Evolutionary conservation across 2,797 vertebrate genomes (phyloP).

Genomic region (Podarcis siculus): DNA sequence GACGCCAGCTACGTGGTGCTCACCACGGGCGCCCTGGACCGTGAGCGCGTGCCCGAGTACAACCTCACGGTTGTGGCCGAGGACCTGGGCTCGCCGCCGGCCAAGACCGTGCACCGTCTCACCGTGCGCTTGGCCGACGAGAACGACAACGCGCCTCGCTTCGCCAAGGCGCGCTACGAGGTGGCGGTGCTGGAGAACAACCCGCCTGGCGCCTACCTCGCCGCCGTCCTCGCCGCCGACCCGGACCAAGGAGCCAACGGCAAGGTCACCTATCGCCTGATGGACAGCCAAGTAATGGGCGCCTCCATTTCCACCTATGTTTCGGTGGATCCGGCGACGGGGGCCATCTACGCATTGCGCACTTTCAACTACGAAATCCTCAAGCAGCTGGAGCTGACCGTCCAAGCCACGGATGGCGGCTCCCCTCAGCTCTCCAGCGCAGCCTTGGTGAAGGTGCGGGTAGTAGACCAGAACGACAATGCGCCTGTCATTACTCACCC

Average conservation of each 20-base stretch:
- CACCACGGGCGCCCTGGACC: conserved; percentile 84
- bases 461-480: conserved; percentile 96
- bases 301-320: conserved; percentile 91
- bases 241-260: conserved; percentile 89
- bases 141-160: conserved; percentile 92
- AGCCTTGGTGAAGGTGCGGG: conserved; percentile 86
- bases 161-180: conserved; percentile 84
- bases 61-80: conserved; percentile 93
- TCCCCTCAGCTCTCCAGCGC: conserved; percentile 91
- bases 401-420: conserved; percentile 91
- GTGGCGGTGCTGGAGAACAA: conserved; percentile 91
- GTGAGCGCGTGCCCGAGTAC: conserved; percentile 89
- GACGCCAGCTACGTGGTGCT: conserved; percentile 94
- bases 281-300: conserved; percentile 86
- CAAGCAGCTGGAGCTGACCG: conserved; percentile 86
- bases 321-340: conserved; percentile 90
- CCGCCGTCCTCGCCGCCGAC: conserved; percentile 86
- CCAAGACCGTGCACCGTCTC: conserved; percentile 87
- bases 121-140: conserved; percentile 88
- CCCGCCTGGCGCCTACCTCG: conserved; percentile 89
- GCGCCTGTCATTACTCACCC: conserved; percentile 87
- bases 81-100: conserved; percentile 88
- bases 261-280: conserved; percentile 88
- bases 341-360: conserved; percentile 91
- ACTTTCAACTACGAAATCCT: conserved; percentile 95